A percentile compares a stretch with the other conserved stretches of the same genome.
These are phyloP conservation scores for Passer montanus DNA, from an alignment of 2,113 vertebrate species.

Conservation along the genomic window DNA sequence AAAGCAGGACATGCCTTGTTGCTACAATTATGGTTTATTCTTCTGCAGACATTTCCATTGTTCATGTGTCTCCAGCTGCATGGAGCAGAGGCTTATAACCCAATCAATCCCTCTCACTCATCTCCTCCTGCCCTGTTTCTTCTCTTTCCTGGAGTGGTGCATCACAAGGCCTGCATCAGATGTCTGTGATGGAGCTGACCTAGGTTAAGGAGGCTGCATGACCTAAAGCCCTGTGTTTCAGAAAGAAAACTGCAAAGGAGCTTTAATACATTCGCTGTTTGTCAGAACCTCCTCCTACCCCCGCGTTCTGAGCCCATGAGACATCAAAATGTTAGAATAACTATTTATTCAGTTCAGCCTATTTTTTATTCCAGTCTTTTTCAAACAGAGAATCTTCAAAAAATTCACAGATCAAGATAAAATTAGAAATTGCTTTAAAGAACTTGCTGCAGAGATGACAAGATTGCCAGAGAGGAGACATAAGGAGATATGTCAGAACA, in stretches of 20 bases:
- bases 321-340: constrained; percentile 31
- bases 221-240: neutral
- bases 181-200: neutral
- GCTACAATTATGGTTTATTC: neutral
- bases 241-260: neutral
- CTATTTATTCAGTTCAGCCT: constrained; percentile 47
- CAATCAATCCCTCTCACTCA: neutral
- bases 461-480: constrained; percentile 17
- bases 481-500: neutral
- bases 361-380: constrained; percentile 43
- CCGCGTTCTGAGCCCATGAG: neutral
- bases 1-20: neutral
- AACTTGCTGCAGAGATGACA: neutral
- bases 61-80: neutral
- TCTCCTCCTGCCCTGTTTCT: neutral
- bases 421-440: constrained; percentile 58
- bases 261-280: accelerated
- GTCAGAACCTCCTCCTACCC: neutral
- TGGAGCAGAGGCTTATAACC: neutral
- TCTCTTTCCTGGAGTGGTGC: neutral
- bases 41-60: neutral
- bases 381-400: constrained; percentile 37
- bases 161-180: neutral
- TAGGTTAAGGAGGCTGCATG: neutral
- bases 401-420: constrained; percentile 48